A percentile compares a stretch with the other conserved stretches of the same genome.
Conservation (phyloP, 2,888 invertebrate genomes). For the Conus canariensis region DNA sequence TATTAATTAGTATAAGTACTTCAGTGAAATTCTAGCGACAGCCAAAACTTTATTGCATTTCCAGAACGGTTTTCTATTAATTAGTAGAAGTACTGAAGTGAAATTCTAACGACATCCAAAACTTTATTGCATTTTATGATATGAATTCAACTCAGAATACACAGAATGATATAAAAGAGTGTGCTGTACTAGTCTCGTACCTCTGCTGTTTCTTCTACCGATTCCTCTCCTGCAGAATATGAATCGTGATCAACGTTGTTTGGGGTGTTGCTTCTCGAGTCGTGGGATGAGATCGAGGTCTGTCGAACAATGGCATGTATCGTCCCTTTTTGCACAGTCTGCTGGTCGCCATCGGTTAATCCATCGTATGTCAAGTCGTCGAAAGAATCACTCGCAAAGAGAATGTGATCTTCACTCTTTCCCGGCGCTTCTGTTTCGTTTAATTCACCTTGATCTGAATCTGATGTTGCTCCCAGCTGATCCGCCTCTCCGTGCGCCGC, state of each 20-base stretch:
- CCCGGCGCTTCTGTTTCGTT: constrained; percentile 80
- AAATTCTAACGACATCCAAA: too few relatives aligned
- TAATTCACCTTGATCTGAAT: constrained; percentile 65
- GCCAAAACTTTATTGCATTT: too few relatives aligned
- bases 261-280: constrained; percentile 52
- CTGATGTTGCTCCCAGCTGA: constrained; percentile 46
- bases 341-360: constrained; percentile 29
- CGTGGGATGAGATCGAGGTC: constrained; percentile 46
- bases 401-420: constrained; percentile 84
- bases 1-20: too few relatives aligned
- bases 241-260: constrained; percentile 59
- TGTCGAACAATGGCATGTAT: constrained; percentile 64
- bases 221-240: constrained; percentile 54
- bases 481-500: constrained; percentile 40
- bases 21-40: too few relatives aligned
- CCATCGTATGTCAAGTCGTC: constrained; percentile 69
- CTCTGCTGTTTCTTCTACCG: constrained; percentile 50
- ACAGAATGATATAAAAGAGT: too few relatives aligned
- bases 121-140: too few relatives aligned
- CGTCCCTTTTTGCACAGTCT: constrained; percentile 48
- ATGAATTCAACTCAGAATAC: too few relatives aligned
- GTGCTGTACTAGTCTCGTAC: background rate
- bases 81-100: too few relatives aligned
- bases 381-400: constrained; percentile 82
- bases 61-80: too few relatives aligned